Evolutionary conservation across 2,797 vertebrate genomes (phyloP).

Genomic region (Schizopygopsis pylzovi): DNA sequence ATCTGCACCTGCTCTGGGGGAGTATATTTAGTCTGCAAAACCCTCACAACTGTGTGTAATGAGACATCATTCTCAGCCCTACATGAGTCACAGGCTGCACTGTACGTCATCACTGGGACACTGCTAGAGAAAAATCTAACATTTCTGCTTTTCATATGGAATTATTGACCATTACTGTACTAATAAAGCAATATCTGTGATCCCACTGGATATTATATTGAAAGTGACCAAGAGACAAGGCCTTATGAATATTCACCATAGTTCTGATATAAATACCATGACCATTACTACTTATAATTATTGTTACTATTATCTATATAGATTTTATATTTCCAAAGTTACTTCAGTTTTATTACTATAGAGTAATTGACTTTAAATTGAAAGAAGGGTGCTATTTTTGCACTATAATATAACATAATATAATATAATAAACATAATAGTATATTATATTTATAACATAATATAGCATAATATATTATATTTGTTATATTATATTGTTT

Average conservation of each 20-base stretch:
- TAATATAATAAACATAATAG: background rate
- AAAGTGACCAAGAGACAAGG: background rate
- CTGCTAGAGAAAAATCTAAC: background rate
- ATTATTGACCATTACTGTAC: background rate
- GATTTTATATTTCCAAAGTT: background rate
- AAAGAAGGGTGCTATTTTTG: background rate
- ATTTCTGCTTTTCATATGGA: background rate
- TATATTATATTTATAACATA: no score
- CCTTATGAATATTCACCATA: background rate
- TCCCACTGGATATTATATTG: background rate
- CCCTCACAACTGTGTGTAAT: constrained; percentile 9
- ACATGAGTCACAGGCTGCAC: constrained; percentile 19
- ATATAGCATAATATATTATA: no score
- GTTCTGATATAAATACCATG: background rate
- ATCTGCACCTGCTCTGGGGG: constrained; percentile 43
- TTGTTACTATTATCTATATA: background rate
- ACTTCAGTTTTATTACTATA: background rate
- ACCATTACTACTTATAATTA: background rate
- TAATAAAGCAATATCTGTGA: background rate
- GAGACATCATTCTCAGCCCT: constrained; percentile 20
- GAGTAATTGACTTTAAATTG: background rate
- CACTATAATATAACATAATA: background rate
- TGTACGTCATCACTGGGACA: constrained; percentile 35
- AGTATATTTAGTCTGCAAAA: constrained; percentile 38
- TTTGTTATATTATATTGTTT: no score